Base-by-base conservation (phyloP, 2,113 vertebrate genomes). In the Setophaga petechia region DNA sequence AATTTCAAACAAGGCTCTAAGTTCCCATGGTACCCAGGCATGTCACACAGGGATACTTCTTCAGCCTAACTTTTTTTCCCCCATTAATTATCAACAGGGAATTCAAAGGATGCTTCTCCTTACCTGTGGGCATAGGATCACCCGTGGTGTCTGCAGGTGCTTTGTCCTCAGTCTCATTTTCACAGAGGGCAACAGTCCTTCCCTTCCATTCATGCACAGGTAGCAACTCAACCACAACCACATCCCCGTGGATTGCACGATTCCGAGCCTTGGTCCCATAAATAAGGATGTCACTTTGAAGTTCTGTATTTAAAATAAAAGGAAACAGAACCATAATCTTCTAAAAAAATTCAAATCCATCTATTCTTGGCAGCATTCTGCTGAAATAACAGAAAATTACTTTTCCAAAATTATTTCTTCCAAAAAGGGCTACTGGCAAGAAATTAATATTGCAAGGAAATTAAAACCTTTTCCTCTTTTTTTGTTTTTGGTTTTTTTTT, bases 101-200 rank as follows among this genome's bases (percentile, higher is more conserved):
- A 81, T 76, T 24, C 54, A 35, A 69, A 94, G 61, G 66, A 47
- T 55, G 39, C 21, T 75, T 55, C 10, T 12, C 73, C 93, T 94
- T 75, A 99, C 99, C 99, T 97, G 99, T 99, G 9, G 99, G 98
- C 98, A 99, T 98, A 20, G 98, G 98, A 65, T 98, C 98, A 4
- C 97, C 98, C 3, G 97, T 97, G 39, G 71, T 79, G 39, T 98
- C 99, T 28, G 98, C 98, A 1, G 84, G 91, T 31, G 93, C 59
- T 97, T 96, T 98, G 52, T 99, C 99, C 5, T 99, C 99, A 2
- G 73, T 87, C 61, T 98, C 98, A 3, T 97, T 98, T 81, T 99
- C 98, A 17, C 98, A 98, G 91, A 99, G 98, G 2, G 98, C 98
- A 0, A 96, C 98, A 1, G 93, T 98, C 63, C 98, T 98, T 57